Evolutionary conservation across 2,888 invertebrate species (phyloP), one percentile per base, ranked within the genome.

Genomic region (Athalia cordata): DNA sequence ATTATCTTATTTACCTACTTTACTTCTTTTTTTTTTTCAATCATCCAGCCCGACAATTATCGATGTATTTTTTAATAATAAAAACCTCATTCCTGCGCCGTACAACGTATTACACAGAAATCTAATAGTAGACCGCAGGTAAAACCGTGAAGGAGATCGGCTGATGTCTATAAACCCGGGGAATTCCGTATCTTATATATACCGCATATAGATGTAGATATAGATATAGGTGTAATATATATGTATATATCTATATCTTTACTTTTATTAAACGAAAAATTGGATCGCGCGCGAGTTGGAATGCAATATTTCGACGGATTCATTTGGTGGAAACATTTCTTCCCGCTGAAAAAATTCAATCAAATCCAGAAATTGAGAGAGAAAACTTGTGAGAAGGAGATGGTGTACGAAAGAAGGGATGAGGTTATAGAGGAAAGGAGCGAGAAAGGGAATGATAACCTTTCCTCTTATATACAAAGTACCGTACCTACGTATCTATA

Each of bases 261-360:
- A 72, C 72, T 88, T 89, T 89, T 89, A 89, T 89, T 89, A 89
- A 89, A 89, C 85, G 87, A 89, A 88, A 88, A 89, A 89, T 87
- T 87, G 87, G 86, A 89, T 85, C 82, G 84, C 86, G 84, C 80
- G 86, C 88, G 62, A 87, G 87, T 88, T 86, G 89, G 89, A 89
- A 90, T 90, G 89, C 89, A 90, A 89, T 90, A 90, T 89, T 89
- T 89, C 89, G 89, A 89, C 89, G 89, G 87, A 90, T 89, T 90
- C 89, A 90, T 90, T 89, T 89, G 88, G 88, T 86, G 88, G 89
- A 89, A 89, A 89, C 89, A 89, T 90, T 89, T 90, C 87, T 89
- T 87, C 85, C 85, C 82, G 82, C 86, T 85, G 85, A 88, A 89
- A 88, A 89, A 89, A 89, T 89, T 89, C 89, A 89, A 89, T 89